Conservation (phyloP, 2,888 invertebrate genomes). For the Octodonta nipae region DNA sequence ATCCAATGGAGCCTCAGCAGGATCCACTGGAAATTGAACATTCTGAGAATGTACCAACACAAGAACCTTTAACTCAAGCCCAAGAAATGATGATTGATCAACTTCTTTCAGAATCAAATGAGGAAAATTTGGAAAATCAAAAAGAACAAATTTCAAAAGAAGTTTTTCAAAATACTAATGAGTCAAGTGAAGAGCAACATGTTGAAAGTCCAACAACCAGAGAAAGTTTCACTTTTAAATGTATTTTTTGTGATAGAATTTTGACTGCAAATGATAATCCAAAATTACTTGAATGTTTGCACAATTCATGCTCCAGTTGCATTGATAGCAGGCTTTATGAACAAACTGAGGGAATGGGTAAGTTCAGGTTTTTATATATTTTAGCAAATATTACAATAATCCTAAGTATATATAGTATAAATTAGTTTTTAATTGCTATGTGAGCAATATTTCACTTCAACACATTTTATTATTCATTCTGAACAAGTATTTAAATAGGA, state of each 20-base stretch:
- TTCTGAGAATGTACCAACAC: constrained; percentile 6
- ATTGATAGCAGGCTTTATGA: constrained; percentile 52
- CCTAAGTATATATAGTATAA: too few species aligned
- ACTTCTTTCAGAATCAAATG: constrained; percentile 13
- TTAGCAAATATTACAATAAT: too few species aligned
- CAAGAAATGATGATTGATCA: constrained; percentile 18
- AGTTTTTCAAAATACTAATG: constrained; percentile 10
- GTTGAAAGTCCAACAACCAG: constrained; percentile 34
- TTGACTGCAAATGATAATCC: constrained; percentile 49
- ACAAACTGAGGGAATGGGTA: constrained; percentile 30
- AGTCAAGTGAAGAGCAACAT: constrained; percentile 21
- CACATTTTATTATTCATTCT: too few species aligned
- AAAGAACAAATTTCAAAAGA: constrained; percentile 13
- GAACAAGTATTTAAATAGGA: too few species aligned
- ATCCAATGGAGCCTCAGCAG: constrained; percentile 8
- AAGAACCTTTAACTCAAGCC: constrained; percentile 12
- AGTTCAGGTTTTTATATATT: constrained; percentile 16
- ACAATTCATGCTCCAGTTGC: constrained; percentile 70
- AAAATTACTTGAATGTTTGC: constrained; percentile 76
- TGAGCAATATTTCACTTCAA: constrained; percentile 4
- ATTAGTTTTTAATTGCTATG: too few species aligned
- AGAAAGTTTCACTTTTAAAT: constrained; percentile 31
- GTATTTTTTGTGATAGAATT: constrained; percentile 36
- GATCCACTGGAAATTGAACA: too few species aligned
- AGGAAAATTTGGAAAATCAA: constrained; percentile 13